Base-by-base conservation (phyloP, 2,797 vertebrate genomes). In the Aulostomus chinensis region DNA sequence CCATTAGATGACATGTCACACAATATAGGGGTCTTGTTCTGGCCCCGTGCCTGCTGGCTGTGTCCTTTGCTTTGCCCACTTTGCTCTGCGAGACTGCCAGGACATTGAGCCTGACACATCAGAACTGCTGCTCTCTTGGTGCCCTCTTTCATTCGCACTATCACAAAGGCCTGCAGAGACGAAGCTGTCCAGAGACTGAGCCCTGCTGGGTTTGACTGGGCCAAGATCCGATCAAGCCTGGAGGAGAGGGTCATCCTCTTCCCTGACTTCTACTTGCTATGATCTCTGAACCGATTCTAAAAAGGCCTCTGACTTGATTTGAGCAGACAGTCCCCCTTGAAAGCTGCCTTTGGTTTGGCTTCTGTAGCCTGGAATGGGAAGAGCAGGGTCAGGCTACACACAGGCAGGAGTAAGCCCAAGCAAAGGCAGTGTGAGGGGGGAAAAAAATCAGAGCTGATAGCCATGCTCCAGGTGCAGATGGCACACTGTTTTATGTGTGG, bases 151-250 rank as follows among this genome's bases (percentile, higher is more conserved):
- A 86, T 90, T 86, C 68, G 71, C 71, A 71, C 87, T 84, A 91
- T 90, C 85, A 87, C 86, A 90, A 87, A 87, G 87, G 88, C 88
- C 90, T 81, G 80, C 79, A 77, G 90, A 91, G 89, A 89, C 76
- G 25, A 50, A 88, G 80, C 86, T 82, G 85, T 88, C 87, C 88
- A 90, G 86, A 90, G 86, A 90, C 84, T 68, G 60, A 76, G 76
- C 73, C 85, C 89, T 78, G 75, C 81, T 76, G 86, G 85, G 83
- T 90, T 88, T 87, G 87, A 86, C 90, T 91, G 86, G 90, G 89
- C 90, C 86, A 90, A 89, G 87, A 91, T 91, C 88, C 59, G 83
- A 90, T 90, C 86, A 87, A 90, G 90, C 89, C 90, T 86, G 22
- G 81, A 90, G 87, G 88, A 88, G 82, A 88, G 86, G 88, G 88